Conservation (phyloP, 2,113 vertebrate genomes). For the Caranx ignobilis region DNA sequence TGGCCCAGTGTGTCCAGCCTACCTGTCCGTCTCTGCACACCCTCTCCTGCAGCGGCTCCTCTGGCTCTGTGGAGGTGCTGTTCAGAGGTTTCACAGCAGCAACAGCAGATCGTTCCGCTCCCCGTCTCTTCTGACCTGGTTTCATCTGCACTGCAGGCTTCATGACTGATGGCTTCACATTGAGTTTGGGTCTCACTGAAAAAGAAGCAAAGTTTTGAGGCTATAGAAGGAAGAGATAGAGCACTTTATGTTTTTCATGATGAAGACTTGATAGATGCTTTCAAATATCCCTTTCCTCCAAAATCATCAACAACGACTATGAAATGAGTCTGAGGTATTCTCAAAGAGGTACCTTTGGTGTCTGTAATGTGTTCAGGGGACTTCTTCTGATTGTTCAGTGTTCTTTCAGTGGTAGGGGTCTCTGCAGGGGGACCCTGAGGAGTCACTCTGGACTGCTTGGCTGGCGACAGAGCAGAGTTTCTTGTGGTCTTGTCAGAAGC, state of each 20-base stretch:
- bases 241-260: background rate
- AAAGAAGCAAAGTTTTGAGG: slow-evolving; percentile 5
- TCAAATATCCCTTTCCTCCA: background rate
- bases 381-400: slow-evolving; percentile 30
- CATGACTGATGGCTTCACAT: slow-evolving; percentile 88
- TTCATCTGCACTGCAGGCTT: slow-evolving; percentile 83
- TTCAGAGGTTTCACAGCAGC: slow-evolving; percentile 91
- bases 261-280: background rate
- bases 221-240: background rate
- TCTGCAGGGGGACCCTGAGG: background rate
- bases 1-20: background rate
- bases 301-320: no score
- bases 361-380: slow-evolving; percentile 48
- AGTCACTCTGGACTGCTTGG: slow-evolving; percentile 15
- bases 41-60: slow-evolving; percentile 39
- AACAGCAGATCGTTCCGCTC: slow-evolving; percentile 82
- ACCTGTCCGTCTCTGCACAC: slow-evolving; percentile 53
- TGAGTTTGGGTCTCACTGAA: slow-evolving; percentile 90
- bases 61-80: slow-evolving; percentile 42
- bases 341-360: slow-evolving; percentile 74
- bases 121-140: slow-evolving; percentile 85
- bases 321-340: no score
- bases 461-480: slow-evolving; percentile 1
- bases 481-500: slow-evolving; percentile 7
- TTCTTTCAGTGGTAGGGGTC: background rate